Percentiles rank a stretch among this genome's conserved stretches.
These are phyloP conservation scores for Volucella zonaria DNA, from an alignment of 2,888 invertebrate species.

Conservation along the genomic window DNA sequence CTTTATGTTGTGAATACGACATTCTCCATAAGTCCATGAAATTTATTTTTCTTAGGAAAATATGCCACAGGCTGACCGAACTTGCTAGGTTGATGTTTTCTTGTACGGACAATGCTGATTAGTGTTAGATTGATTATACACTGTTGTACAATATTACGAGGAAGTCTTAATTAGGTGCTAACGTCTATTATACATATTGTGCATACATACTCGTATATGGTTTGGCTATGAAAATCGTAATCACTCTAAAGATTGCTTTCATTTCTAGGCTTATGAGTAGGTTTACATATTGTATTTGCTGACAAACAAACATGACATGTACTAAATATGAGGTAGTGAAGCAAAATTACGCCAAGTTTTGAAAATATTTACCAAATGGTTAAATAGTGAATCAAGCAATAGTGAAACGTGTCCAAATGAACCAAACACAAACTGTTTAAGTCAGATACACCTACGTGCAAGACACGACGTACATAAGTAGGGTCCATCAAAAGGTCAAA, in stretches of 20 bases:
- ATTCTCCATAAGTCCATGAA: conserved; percentile 57
- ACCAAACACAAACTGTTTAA: no score
- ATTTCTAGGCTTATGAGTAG: neutral
- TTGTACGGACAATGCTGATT: conserved; percentile 39
- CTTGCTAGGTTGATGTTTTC: conserved; percentile 40
- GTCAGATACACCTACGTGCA: no score
- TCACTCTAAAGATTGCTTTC: neutral
- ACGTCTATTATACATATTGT: neutral
- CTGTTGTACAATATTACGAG: conserved; percentile 21
- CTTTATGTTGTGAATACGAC: conserved; percentile 20
- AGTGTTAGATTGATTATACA: conserved; percentile 38
- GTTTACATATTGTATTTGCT: neutral
- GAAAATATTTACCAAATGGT: no score
- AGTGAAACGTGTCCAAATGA: no score
- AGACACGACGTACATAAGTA: no score
- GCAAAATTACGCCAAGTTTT: no score
- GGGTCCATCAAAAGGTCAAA: no score
- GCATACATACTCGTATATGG: no score
- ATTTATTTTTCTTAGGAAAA: conserved; percentile 61
- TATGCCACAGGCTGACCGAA: conserved; percentile 66
- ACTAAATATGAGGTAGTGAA: no score
- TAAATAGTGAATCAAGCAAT: no score
- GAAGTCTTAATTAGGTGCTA: conserved; percentile 60
- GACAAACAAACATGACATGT: no score
- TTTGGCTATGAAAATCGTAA: neutral